Base-by-base conservation (phyloP, 2,797 vertebrate species). In the Danio albolineatus region DNA sequence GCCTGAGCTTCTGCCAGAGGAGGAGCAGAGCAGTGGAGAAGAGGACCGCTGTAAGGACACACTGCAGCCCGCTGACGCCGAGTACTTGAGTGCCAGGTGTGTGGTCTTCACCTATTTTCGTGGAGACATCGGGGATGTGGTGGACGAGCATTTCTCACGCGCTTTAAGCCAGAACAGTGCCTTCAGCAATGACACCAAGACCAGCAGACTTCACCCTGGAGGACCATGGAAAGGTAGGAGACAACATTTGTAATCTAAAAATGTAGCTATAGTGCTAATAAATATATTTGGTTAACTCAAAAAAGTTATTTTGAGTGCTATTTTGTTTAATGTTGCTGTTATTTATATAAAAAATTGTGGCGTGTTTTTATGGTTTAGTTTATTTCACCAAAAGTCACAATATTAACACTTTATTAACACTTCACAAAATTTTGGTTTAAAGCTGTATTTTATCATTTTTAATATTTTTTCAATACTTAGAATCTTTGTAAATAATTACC, bases 101-200 rank as follows among this genome's bases (percentile, higher is more conserved):
- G 96, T 99, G 89, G 93, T 99, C 91, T 98, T 99, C 93, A 99
- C 97, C 76, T 99, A 99, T 90, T 99, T 98, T 93, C 95, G 96
- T 86, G 98, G 98, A 72, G 94, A 98, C 90, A 98, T 99, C 71
- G 94, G 96, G 3, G 96, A 98, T 5, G 97, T 97, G 88, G 97
- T 99, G 82, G 98, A 99, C 78, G 96, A 99, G 88, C 98, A 99
- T 88, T 99, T 99, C 89, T 97, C 96, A 53, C 95, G 98, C 80
- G 98, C 98, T 88, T 94, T 99, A 89, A 98, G 96, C 89, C 96
- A 98, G 94, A 85, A 94, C 84, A 94, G 94, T 87, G 92, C 89
- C 90, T 96, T 94, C 84, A 87, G 72, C 81, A 86, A 84, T 0
- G 90, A 93, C 48, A 72, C 74, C 81, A 94, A 93, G 62, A 84